Evolutionary conservation across 2,113 vertebrate genomes (phyloP).

Genomic region (Thamnaconus septentrionalis): DNA sequence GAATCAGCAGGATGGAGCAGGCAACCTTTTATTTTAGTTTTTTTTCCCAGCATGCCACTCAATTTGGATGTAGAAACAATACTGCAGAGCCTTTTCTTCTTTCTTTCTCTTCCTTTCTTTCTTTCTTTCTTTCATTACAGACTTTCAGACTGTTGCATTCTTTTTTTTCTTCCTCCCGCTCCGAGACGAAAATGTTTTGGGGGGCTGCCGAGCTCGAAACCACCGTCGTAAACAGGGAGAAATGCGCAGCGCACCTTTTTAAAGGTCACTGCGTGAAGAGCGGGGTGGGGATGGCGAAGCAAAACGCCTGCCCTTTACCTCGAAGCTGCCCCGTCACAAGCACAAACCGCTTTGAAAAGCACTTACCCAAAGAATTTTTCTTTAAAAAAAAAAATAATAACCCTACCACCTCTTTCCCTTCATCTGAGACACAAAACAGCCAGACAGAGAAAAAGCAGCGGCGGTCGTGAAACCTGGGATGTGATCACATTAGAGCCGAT

Average conservation of each 20-base stretch:
- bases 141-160: no score
- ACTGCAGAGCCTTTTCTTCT: no score
- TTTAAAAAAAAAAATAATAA: slow-evolving; percentile 1
- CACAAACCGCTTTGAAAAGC: slow-evolving; percentile 16
- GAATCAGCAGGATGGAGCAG: slow-evolving; percentile 34
- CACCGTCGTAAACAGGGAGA: slow-evolving; percentile 32
- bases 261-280: slow-evolving; percentile 59
- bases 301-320: slow-evolving; percentile 39
- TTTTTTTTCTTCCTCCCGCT: no score
- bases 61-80: no score
- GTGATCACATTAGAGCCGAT: neutral
- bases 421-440: neutral
- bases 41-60: no score
- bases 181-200: no score
- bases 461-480: neutral
- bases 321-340: slow-evolving; percentile 24
- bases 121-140: no score
- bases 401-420: neutral
- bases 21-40: neutral
- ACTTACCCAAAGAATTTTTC: slow-evolving; percentile 21
- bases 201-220: slow-evolving; percentile 18
- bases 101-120: no score
- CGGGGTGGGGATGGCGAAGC: slow-evolving; percentile 13
- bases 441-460: no score
- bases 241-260: slow-evolving; percentile 14